These are phyloP conservation scores for Tachysurus fulvidraco DNA, from an alignment of 2,113 vertebrate species.

Conservation along the genomic window DNA sequence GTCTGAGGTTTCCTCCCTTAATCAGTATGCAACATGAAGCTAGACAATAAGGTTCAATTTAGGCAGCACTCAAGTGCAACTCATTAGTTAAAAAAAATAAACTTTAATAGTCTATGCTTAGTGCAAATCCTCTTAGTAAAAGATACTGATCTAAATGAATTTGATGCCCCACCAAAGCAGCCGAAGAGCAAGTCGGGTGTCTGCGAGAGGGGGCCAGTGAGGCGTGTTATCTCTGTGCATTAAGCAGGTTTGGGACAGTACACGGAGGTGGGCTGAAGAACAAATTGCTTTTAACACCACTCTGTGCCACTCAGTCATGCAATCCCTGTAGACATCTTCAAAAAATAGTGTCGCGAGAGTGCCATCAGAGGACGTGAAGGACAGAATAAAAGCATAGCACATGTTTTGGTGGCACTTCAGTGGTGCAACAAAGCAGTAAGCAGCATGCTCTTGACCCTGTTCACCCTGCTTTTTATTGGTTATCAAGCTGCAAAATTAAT, in stretches of 20 bases:
- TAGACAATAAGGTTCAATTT: slow-evolving; percentile 23
- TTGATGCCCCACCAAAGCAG: background rate
- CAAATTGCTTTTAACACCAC: slow-evolving; percentile 33
- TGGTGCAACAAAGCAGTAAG: slow-evolving; percentile 41
- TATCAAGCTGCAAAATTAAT: background rate
- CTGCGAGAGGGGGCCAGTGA: background rate
- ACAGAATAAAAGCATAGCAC: slow-evolving; percentile 63
- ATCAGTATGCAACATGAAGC: slow-evolving; percentile 19
- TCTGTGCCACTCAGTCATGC: slow-evolving; percentile 23
- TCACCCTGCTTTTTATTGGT: background rate
- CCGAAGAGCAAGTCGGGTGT: slow-evolving; percentile 5
- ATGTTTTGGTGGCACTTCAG: slow-evolving; percentile 61
- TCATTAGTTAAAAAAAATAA: slow-evolving; percentile 16
- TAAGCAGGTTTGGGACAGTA: slow-evolving; percentile 16
- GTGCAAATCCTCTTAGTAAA: slow-evolving; percentile 9
- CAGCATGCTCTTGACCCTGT: background rate
- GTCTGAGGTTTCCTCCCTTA: slow-evolving; percentile 2
- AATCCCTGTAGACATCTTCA: slow-evolving; percentile 64
- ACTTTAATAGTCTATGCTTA: background rate
- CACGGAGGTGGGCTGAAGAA: slow-evolving; percentile 2
- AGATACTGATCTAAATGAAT: slow-evolving; percentile 10
- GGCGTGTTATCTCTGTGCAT: slow-evolving; percentile 28
- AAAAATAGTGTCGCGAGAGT: slow-evolving; percentile 48
- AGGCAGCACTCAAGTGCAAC: slow-evolving; percentile 27
- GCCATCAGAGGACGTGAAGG: slow-evolving; percentile 58